Percentiles rank a stretch among this genome's conserved stretches.
Evolutionary conservation across 1,140 invertebrate species (phyloP).

Genomic region (Metopolophium dirhodum): DNA sequence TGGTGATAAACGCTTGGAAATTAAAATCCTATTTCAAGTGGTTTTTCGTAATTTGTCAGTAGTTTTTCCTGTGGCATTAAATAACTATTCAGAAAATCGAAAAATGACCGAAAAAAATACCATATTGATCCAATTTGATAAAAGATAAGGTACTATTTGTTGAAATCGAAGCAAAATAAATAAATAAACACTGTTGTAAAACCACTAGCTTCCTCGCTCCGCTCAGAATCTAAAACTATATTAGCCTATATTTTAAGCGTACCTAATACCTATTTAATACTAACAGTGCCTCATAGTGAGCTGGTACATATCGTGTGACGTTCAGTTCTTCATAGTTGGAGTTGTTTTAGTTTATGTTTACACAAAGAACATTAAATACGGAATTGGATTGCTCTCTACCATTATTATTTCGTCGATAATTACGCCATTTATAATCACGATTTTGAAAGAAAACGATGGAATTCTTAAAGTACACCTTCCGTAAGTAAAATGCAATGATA

Average conservation of each 20-base stretch:
- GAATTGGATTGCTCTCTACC: neutral
- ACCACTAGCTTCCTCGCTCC: too few species aligned
- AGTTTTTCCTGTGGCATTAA: too few species aligned
- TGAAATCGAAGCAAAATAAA: too few species aligned
- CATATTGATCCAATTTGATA: too few species aligned
- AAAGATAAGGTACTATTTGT: too few species aligned
- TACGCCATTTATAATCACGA: neutral
- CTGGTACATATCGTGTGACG: constrained; percentile 56
- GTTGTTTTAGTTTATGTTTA: constrained; percentile 20
- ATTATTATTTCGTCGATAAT: neutral
- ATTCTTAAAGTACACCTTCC: constrained; percentile 25
- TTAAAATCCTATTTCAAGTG: too few species aligned
- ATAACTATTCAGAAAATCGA: too few species aligned
- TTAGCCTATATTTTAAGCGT: neutral
- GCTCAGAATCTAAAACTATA: neutral
- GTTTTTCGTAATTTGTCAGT: too few species aligned
- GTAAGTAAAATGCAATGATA: neutral
- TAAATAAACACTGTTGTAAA: too few species aligned
- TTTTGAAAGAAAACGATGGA: neutral
- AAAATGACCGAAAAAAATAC: too few species aligned
- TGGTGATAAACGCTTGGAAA: too few species aligned
- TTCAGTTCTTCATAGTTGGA: constrained; percentile 47
- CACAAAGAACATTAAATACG: constrained; percentile 11
- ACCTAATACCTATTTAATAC: neutral
- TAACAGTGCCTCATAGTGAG: constrained; percentile 53